Percentiles rank a stretch among this genome's conserved stretches.
Conservation (phyloP, 2,113 vertebrate species). For the Pluvianellus socialis region DNA sequence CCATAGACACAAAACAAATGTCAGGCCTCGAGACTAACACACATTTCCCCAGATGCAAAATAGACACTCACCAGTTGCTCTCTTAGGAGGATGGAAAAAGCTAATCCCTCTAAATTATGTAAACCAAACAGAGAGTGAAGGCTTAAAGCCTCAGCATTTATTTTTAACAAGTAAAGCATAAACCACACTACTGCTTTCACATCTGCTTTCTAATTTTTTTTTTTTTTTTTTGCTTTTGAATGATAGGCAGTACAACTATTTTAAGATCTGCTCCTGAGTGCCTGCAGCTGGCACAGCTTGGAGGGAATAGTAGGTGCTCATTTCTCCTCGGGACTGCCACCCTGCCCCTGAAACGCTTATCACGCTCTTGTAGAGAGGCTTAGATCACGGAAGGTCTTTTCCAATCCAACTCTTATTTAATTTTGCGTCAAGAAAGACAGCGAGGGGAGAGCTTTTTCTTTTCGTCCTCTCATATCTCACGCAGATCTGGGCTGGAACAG, state of each 20-base stretch:
- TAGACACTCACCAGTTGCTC: neutral
- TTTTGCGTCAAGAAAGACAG: neutral
- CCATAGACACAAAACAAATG: conserved; percentile 17
- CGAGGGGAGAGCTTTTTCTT: neutral
- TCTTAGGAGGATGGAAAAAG: conserved; percentile 31
- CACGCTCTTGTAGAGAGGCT: neutral
- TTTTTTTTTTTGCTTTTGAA: neutral
- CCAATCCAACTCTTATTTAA: neutral
- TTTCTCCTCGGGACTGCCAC: neutral
- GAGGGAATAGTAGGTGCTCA: neutral
- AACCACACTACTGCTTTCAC: neutral
- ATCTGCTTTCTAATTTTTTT: neutral
- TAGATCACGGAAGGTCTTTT: neutral
- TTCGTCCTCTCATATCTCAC: neutral
- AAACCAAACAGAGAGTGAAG: conserved; percentile 6
- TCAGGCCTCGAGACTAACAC: neutral
- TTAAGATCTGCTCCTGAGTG: neutral
- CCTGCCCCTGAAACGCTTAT: accelerated
- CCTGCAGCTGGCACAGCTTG: neutral
- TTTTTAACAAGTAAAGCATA: conserved; percentile 23
- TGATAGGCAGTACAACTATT: neutral
- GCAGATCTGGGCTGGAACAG: neutral
- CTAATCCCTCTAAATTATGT: conserved; percentile 35
- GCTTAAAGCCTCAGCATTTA: conserved; percentile 3
- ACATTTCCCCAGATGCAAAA: conserved; percentile 7